Evolutionary conservation across 1,140 invertebrate species (phyloP), one percentile per base, ranked within the genome.

Genomic region (Parasteatoda tepidariorum): DNA sequence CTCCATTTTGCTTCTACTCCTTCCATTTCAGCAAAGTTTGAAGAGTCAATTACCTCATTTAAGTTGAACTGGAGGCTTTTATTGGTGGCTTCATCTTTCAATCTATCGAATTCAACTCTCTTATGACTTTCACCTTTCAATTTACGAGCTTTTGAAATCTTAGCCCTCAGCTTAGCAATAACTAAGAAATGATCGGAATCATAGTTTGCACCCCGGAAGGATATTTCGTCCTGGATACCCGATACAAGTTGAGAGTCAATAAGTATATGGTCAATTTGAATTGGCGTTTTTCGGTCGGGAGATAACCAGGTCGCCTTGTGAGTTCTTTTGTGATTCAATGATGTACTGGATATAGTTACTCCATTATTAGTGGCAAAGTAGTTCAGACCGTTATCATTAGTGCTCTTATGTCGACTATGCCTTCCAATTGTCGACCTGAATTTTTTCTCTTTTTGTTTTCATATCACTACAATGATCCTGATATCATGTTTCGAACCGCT

Each of bases 291-390:
- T 13, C 64, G 13, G 3, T 66, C 64, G 34, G 30, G 31, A 18
- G 18, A 66, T 3, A 13, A 5, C 31, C 30, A 34, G 31, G 30
- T 66, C 18, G 13, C 33, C 9, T 18, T 66, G 3, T 66, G 15
- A 30, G 34, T 66, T 33, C 22, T 66, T 66, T 66, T 66, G 7
- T 66, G 30, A 33, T 66, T 33, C 7, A 66, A 66, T 66, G 34
- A 38, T 30, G 64, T 34, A 3, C 64, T 66, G 18, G 64, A 66
- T 66, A 34, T 66, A 13, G 33, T 66, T 15, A 66, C 9, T 2
- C n/a, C 64, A 64, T 64, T 64, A 24, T 64, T 11, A 64, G 61
- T 30, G 31, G 61, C 61, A 26, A 64, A 64, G 13, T 64, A 31
- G 7, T 30, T 64, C 26, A 1, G 61, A 7, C 64, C 31, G 9